Conservation (phyloP, 2,888 invertebrate genomes). For the Crepidodera aurea region DNA sequence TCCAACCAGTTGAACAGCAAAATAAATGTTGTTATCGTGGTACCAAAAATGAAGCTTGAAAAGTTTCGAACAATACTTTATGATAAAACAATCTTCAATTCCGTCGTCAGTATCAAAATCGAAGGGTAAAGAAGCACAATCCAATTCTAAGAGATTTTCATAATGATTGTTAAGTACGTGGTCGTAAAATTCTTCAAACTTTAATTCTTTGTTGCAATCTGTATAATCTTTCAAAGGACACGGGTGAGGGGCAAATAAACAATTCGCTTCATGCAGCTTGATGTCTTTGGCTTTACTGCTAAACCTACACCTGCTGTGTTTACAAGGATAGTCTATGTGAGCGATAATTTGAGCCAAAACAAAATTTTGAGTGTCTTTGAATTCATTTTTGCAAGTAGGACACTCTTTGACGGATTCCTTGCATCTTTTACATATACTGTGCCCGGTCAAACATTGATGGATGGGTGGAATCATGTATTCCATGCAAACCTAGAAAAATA, state of each 20-base stretch:
- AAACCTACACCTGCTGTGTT: slow-evolving; percentile 49
- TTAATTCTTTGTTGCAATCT: slow-evolving; percentile 32
- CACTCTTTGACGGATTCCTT: slow-evolving; percentile 46
- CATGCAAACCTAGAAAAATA: slow-evolving; percentile 48
- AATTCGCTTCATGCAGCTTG: slow-evolving; percentile 44
- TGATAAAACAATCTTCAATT: slow-evolving; percentile 47
- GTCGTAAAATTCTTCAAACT: slow-evolving; percentile 54
- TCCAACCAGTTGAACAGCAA: slow-evolving; percentile 52
- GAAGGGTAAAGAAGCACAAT: slow-evolving; percentile 43
- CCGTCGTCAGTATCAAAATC: slow-evolving; percentile 30
- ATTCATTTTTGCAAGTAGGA: slow-evolving; percentile 50
- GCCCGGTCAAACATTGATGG: slow-evolving; percentile 53
- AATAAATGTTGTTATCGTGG: slow-evolving; percentile 39
- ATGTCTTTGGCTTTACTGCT: slow-evolving; percentile 43
- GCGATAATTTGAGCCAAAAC: slow-evolving; percentile 51
- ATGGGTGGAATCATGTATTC: slow-evolving; percentile 57
- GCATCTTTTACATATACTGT: slow-evolving; percentile 54
- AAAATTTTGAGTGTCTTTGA: slow-evolving; percentile 52
- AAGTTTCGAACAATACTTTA: slow-evolving; percentile 43
- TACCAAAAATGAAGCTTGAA: slow-evolving; percentile 46
- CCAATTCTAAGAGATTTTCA: slow-evolving; percentile 50
- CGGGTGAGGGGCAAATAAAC: slow-evolving; percentile 39
- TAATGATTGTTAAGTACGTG: slow-evolving; percentile 64
- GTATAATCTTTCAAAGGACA: slow-evolving; percentile 47
- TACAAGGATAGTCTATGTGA: slow-evolving; percentile 53